phyloP scores from a whole-genome alignment of 2,888 invertebrate species.

The Phortica okadai region DNA sequence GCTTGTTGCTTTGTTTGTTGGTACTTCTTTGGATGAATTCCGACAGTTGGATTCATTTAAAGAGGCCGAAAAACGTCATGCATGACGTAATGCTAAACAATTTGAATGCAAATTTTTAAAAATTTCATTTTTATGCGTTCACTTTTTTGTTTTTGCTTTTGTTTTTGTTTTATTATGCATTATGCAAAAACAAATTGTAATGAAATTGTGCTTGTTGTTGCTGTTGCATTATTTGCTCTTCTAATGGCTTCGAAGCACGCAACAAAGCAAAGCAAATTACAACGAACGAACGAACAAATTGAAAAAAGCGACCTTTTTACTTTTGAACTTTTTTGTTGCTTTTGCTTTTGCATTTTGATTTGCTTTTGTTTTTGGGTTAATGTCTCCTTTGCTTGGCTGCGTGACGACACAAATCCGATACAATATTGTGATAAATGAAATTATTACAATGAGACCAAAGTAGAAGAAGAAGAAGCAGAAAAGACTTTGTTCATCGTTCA shows the following conservation, averaged over 20 bases:
- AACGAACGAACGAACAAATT: background rate
- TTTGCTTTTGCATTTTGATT: conserved; percentile 12
- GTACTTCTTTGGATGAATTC: background rate
- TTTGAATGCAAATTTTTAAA: conserved; percentile 8
- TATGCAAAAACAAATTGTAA: background rate
- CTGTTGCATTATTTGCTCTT: too few relatives aligned
- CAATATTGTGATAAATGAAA: conserved; percentile 67
- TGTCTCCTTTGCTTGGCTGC: conserved; percentile 59
- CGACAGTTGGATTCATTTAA: conserved; percentile 3
- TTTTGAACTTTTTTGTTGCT: conserved; percentile 17
- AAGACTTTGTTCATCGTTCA: background rate
- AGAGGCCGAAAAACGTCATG: background rate
- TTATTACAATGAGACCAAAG: conserved; percentile 56
- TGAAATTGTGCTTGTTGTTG: background rate
- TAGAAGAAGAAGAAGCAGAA: background rate
- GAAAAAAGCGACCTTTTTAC: conserved; percentile 7
- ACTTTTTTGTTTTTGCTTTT: conserved; percentile 37
- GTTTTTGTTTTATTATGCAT: background rate
- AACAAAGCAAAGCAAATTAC: background rate
- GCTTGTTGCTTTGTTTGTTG: background rate
- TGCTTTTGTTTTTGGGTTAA: conserved; percentile 62
- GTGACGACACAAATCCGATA: conserved; percentile 57
- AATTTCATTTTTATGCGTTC: conserved; percentile 4
- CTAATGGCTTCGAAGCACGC: background rate
- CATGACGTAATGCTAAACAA: background rate